Conservation (phyloP, 2,797 vertebrate genomes). For the Falco berigora region DNA sequence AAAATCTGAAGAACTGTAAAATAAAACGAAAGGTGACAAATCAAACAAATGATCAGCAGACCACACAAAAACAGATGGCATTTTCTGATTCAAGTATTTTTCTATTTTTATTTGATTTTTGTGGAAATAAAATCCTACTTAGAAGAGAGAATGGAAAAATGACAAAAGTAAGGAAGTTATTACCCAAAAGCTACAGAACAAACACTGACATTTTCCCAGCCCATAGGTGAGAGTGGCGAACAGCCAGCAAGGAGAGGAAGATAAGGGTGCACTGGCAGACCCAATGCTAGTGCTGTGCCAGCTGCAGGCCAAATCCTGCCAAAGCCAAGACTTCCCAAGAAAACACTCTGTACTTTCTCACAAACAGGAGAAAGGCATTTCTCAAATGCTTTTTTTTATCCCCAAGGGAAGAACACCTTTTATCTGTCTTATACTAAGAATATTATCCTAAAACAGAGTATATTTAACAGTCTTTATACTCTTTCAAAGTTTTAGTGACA, state of each 20-base stretch:
- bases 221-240: background rate
- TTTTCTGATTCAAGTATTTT: background rate
- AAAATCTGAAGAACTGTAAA: background rate
- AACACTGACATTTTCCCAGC: background rate
- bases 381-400: background rate
- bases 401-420: background rate
- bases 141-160: background rate
- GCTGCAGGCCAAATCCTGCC: background rate
- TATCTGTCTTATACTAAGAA: background rate
- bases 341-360: background rate
- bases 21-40: slow-evolving; percentile 7
- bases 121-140: background rate
- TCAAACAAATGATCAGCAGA: background rate
- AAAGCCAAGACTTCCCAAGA: background rate
- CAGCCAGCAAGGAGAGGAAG: background rate
- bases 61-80: background rate
- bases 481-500: background rate
- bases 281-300: background rate
- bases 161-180: background rate
- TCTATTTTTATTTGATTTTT: background rate
- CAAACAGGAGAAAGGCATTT: background rate
- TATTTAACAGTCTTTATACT: background rate
- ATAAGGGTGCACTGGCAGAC: background rate
- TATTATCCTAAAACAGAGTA: background rate
- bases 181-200: background rate